Evolutionary conservation across 2,797 vertebrate genomes (phyloP), one percentile per base, ranked within the genome.

Genomic region (Atherinosoma microstoma): DNA sequence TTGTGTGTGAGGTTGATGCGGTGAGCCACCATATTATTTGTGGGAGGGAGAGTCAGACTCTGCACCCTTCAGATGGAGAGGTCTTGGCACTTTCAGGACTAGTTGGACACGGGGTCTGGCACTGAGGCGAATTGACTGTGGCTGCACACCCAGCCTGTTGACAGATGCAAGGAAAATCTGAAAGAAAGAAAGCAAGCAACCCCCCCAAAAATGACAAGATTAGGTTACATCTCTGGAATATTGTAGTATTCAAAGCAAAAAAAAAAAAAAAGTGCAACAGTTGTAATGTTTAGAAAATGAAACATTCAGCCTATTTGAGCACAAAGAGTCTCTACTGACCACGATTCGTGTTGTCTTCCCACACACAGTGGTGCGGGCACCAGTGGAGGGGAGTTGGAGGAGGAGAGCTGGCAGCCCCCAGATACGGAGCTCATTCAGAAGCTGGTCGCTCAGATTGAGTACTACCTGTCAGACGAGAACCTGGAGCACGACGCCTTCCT

Each of bases 401-500:
- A 93, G 22, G 96, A 98, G 8, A 96, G 96, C 89, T 99, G 98
- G 98, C 96, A 95, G 90, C 96, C 97, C 8, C 98, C 98, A 0
- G 97, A 97, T 29, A 54, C 91, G 2, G 97, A 98, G 22, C 94
- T 99, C 73, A 96, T 96, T 79, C 94, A 95, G 90, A 98, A 98
- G 82, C 88, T 99, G 87, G 93, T 99, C 53, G 80, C 94, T 18
- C 98, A 99, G 94, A 98, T 99, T 0, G 98, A 99, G 68, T 98
- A 96, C 89, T 99, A 99, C 90, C 96, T 99, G 84, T 99, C 98
- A 0, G 97, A 99, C 30, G 97, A 98, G 71, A 99, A 99, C 93
- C 95, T 99, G 84, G 97, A 99, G 89, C 98, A 97, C 40, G 98
- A 99, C 0, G 97, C 98, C 83, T 99, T 99, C 85, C 95, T 99